Base-by-base conservation (phyloP, 2,888 invertebrate species). In the Callinectes sapidus region DNA sequence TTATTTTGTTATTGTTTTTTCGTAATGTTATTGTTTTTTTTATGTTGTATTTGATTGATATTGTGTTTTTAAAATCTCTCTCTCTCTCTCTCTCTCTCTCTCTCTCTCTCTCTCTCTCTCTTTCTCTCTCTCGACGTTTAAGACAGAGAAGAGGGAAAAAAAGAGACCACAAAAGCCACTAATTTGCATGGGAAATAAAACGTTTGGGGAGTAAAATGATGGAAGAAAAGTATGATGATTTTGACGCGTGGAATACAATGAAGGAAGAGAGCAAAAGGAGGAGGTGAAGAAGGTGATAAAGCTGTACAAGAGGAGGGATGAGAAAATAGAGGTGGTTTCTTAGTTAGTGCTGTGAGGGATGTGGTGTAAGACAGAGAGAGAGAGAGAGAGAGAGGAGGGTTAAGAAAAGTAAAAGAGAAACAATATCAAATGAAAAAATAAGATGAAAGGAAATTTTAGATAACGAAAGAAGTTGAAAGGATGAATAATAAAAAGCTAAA, bases 101-200 rank as follows among this genome's bases (percentile, higher is more conserved):
- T 28, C 28, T 77, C 71, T 77, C 28, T 77, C 71, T 77, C n/a
- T 28, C n/a, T 77, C n/a, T 28, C 23, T 71, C 28, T 71, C 71
- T 71, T 10, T 28, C 28, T 28, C n/a, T 77, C 13, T 28, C 23
- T 61, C 61, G 23, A 23, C 61, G 61, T 61, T 61, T 61, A 61
- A 77, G 71, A 77, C 13, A 77, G 71, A 28, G n/a, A n/a, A 77
- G 71, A 32, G 71, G 23, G 71, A 71, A 23, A 71, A 28, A 77
- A 77, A 28, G 13, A 77, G n/a, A 77, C 2, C 1, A 14, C 13
- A 77, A 77, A 77, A 77, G 71, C 28, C 32, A 28, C 28, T 10
- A 28, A 77, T 77, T 77, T 77, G 71, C 71, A 77, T 77, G 28
- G 71, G 32, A 77, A 77, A 77, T 77, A 77, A 77, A 77, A 23